Percentiles rank a stretch among this genome's conserved stretches.
Conservation (phyloP, 2,888 invertebrate species). For the Monochamus alternatus region DNA sequence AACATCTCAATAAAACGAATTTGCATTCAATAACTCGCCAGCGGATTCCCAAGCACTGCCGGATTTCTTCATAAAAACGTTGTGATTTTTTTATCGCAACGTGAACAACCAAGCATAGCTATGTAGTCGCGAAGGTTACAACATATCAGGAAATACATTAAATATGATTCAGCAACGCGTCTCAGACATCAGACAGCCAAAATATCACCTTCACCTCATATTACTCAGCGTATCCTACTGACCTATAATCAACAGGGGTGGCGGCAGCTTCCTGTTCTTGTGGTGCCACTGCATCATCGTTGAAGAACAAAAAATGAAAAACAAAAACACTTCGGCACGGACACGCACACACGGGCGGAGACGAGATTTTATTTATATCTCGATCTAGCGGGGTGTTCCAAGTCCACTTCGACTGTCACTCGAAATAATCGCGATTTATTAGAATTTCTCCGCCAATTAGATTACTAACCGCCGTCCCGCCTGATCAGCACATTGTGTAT, state of each 20-base stretch:
- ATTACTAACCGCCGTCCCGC: background rate
- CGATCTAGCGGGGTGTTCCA: background rate
- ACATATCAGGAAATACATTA: no score
- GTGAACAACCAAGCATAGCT: no score
- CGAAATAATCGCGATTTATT: slow-evolving; percentile 2
- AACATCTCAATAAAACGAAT: no score
- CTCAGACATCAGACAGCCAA: no score
- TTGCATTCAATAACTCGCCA: no score
- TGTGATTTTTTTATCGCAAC: no score
- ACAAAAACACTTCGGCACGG: background rate
- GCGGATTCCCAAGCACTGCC: no score
- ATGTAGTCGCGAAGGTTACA: no score
- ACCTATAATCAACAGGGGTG: slow-evolving; percentile 26
- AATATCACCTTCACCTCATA: background rate
- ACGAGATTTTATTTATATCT: slow-evolving; percentile 19
- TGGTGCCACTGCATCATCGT: slow-evolving; percentile 22
- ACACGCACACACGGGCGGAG: background rate
- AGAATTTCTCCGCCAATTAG: slow-evolving; percentile 2
- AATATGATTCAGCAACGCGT: no score
- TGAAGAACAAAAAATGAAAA: slow-evolving; percentile 1
- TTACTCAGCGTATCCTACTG: slow-evolving; percentile 1
- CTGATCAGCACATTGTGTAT: background rate
- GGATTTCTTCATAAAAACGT: no score
- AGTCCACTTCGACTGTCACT: slow-evolving; percentile 1
- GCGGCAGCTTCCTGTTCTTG: slow-evolving; percentile 23